Base-by-base conservation (phyloP, 1,140 invertebrate species). In the Drosophila lacteicornis region DNA sequence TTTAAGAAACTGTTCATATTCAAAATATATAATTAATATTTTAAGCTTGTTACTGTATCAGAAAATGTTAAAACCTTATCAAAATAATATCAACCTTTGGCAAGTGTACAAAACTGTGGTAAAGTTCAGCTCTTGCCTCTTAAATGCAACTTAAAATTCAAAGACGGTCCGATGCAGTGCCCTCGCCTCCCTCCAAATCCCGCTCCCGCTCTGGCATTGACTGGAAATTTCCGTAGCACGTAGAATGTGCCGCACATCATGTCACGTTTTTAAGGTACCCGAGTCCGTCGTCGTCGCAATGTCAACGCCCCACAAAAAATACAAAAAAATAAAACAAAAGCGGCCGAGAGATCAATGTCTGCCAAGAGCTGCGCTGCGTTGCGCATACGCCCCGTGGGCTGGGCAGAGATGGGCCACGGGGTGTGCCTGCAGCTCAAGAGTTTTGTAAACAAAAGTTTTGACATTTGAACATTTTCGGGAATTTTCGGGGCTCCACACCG, bases 401-500 rank as follows among this genome's bases (percentile, higher is more conserved):
- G 53, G 19, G 36, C 53, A n/a, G 8, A 40, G 53, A 55, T 55
- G 46, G 12, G 40, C 33, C 33, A 8, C 30, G 25, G 66, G 63
- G 67, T 36, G 62, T 68, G 67, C 62, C 67, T 43, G 69, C 17
- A 43, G 22, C 36, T 60, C 42, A 55, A 56, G 63, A 46, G 71
- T 70, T 81, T 75, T 70, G 79, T 61, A 80, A 80, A 65, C 79
- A 77, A 81, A 71, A 81, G 42, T 80, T 76, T 63, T 74, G 79
- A 76, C 79, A 81, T 81, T 81, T 81, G 36, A 81, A 49, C 61
- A 55, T 42, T 50, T 57, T 56, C 27, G 43, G 33, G 36, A 42
- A 27, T 75, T 22, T 75, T 22, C 30, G 33, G 45, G 63, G 33
- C 33, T 36, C 9, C 46, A 69, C 27, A 11, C 38, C 22, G 53